A percentile compares a stretch with the other conserved stretches of the same genome.
Conservation (phyloP, 2,797 vertebrate genomes). For the Sebastes variabilis region DNA sequence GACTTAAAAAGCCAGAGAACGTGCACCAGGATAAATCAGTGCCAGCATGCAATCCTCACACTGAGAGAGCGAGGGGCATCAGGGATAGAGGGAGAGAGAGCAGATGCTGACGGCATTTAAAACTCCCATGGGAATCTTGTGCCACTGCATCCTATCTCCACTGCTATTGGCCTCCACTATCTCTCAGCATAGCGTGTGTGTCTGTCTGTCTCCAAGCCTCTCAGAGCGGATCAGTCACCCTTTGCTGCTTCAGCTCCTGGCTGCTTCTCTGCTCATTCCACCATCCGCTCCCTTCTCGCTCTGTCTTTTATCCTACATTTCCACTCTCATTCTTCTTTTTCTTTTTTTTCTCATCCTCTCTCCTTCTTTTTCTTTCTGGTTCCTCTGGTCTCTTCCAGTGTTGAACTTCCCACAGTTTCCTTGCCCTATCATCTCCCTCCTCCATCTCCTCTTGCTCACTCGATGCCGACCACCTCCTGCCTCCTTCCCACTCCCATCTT, state of each 20-base stretch:
- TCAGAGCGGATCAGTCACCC: slow-evolving; percentile 82
- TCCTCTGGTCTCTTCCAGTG: neutral
- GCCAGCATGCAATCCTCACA: slow-evolving; percentile 53
- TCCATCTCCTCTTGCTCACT: slow-evolving; percentile 44
- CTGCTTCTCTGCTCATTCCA: slow-evolving; percentile 60
- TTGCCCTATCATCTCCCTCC: slow-evolving; percentile 37
- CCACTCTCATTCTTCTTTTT: neutral
- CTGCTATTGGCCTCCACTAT: slow-evolving; percentile 63
- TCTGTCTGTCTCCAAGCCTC: slow-evolving; percentile 71
- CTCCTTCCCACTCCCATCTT: slow-evolving; percentile 60
- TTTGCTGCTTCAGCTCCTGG: slow-evolving; percentile 81
- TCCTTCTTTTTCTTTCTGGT: neutral
- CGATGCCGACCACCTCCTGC: slow-evolving; percentile 36
- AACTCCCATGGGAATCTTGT: slow-evolving; percentile 72
- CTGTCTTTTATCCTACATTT: slow-evolving; percentile 48
- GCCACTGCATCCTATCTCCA: slow-evolving; percentile 67
- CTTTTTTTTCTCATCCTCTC: slow-evolving; percentile 21
- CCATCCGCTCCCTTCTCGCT: slow-evolving; percentile 42
- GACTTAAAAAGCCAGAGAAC: slow-evolving; percentile 50
- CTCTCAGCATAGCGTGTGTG: slow-evolving; percentile 61
- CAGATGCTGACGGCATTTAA: slow-evolving; percentile 74
- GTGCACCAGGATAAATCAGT: slow-evolving; percentile 61
- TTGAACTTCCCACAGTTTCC: slow-evolving; percentile 46
- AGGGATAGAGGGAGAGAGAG: slow-evolving; percentile 35
- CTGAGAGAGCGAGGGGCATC: slow-evolving; percentile 19